Conservation (phyloP, 1,140 invertebrate species). For the Cherax quadricarinatus region DNA sequence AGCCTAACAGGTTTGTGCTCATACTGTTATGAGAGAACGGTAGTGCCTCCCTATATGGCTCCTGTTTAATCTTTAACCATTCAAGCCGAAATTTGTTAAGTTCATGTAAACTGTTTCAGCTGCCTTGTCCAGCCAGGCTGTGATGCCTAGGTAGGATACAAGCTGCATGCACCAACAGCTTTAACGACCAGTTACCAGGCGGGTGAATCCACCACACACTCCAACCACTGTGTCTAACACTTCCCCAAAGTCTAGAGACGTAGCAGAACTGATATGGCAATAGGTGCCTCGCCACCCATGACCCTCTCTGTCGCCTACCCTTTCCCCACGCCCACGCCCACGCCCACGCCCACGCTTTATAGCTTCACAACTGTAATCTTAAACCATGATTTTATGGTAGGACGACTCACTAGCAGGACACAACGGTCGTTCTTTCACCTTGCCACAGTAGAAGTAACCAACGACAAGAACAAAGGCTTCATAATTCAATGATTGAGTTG, state of each 20-base stretch:
- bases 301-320: slow-evolving; percentile 5
- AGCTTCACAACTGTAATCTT: not conserved
- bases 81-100: too few species aligned
- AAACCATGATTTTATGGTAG: not conserved
- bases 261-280: slow-evolving; percentile 52
- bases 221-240: not conserved
- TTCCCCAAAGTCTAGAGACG: not conserved
- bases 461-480: not conserved
- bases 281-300: not conserved
- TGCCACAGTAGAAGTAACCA: too few species aligned
- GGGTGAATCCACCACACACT: not conserved
- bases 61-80: too few species aligned
- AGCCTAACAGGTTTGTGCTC: too few species aligned
- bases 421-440: not conserved
- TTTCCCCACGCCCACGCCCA: not conserved
- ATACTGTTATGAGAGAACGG: too few species aligned
- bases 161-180: too few species aligned
- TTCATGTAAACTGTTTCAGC: too few species aligned
- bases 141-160: too few species aligned
- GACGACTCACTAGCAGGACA: not conserved
- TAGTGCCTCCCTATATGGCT: too few species aligned
- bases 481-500: not conserved
- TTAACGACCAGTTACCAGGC: too few species aligned
- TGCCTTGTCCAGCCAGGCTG: too few species aligned
- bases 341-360: slow-evolving; percentile 14